Percentiles rank a stretch among this genome's conserved stretches.
phyloP scores from a whole-genome alignment of 2,797 vertebrate species.

The Mareca strepera region DNA sequence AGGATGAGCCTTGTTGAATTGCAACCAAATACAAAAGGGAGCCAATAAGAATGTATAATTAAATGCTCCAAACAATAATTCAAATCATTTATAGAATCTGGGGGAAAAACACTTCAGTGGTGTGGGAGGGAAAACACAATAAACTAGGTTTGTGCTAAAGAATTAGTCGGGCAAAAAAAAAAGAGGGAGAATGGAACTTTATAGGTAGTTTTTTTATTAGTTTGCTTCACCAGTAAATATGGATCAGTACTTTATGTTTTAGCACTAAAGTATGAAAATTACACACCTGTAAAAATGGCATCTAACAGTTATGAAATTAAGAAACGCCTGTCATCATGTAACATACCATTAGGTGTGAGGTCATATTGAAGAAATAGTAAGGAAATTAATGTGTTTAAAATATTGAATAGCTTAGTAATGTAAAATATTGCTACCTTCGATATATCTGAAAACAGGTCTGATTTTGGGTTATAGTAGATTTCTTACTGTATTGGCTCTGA shows the following conservation, averaged over 20 bases:
- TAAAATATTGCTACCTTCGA: conserved; percentile 71
- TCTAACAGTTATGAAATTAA: conserved; percentile 77
- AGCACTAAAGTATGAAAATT: conserved; percentile 78
- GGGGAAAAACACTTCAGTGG: conserved; percentile 30
- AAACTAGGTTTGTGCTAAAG: conserved; percentile 56
- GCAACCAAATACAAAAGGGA: conserved; percentile 23
- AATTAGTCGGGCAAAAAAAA: conserved; percentile 77
- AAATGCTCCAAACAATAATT: conserved; percentile 33
- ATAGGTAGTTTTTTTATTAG: conserved; percentile 82
- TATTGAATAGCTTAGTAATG: conserved; percentile 63
- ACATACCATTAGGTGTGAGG: conserved; percentile 73
- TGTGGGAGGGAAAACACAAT: conserved; percentile 42
- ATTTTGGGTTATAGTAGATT: conserved; percentile 31
- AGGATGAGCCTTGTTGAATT: not conserved
- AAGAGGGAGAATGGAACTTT: conserved; percentile 75
- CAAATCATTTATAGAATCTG: conserved; percentile 12
- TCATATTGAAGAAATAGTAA: conserved; percentile 72
- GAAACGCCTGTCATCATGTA: conserved; percentile 73
- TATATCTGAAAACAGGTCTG: conserved; percentile 65
- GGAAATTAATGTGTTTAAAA: conserved; percentile 73
- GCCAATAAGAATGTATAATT: conserved; percentile 28
- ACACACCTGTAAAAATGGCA: conserved; percentile 76
- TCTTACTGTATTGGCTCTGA: conserved; percentile 55
- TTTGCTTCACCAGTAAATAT: conserved; percentile 76
- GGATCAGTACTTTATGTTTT: conserved; percentile 77